phyloP scores from a whole-genome alignment of 2,113 vertebrate genomes.

The Marmota flaviventris region DNA sequence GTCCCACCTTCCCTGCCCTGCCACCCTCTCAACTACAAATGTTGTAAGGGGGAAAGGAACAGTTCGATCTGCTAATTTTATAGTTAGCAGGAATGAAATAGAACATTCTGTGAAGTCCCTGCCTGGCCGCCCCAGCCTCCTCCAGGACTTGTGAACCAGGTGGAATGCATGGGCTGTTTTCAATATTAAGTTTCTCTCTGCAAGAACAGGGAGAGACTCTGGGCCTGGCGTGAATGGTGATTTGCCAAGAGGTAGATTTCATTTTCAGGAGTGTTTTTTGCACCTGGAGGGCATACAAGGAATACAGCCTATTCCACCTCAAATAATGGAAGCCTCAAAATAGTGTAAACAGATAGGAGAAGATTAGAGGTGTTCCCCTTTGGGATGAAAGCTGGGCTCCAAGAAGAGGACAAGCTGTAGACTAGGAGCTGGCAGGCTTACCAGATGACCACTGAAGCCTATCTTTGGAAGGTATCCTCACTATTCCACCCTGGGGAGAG shows the following conservation, averaged over 20 bases:
- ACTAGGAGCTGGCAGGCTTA: fast-evolving
- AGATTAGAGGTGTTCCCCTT: not conserved
- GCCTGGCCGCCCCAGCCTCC: not conserved
- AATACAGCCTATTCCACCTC: not conserved
- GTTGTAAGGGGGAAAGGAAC: conserved; percentile 3
- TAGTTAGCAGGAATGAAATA: not conserved
- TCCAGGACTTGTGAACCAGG: not conserved
- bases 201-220: not conserved
- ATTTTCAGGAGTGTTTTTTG: not conserved
- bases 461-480: not conserved
- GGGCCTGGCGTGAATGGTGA: not conserved
- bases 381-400: not conserved
- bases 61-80: conserved; percentile 57
- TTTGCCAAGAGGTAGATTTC: not conserved
- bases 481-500: not conserved
- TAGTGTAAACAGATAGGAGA: not conserved
- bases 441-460: not conserved
- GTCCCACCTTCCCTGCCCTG: not conserved
- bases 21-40: not conserved
- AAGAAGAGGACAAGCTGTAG: not conserved
- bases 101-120: conserved; percentile 22
- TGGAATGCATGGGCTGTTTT: not conserved
- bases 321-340: not conserved
- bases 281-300: not conserved
- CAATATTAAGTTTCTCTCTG: conserved; percentile 25